Percentiles rank a stretch among this genome's conserved stretches.
These are phyloP conservation scores for Cervus canadensis DNA, from an alignment of 2,113 vertebrate species.

Conservation along the genomic window DNA sequence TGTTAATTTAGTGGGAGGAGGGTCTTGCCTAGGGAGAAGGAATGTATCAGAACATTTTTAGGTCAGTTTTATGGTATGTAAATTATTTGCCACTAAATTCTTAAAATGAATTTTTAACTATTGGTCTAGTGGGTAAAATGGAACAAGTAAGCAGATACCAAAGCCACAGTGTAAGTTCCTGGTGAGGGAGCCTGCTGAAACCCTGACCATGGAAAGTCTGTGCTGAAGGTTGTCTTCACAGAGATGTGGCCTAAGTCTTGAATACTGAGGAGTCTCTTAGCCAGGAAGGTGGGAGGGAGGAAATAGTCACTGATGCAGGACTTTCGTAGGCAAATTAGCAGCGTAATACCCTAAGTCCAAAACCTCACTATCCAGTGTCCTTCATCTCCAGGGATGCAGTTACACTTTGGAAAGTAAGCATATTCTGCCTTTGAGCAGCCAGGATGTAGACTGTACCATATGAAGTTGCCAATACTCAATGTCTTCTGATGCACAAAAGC, in stretches of 20 bases:
- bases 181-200: rapidly evolving
- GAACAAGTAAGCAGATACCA: too few species aligned
- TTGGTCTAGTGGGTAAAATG: neutral
- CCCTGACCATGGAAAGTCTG: rapidly evolving
- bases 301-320: neutral
- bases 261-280: neutral
- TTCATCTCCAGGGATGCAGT: neutral
- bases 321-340: neutral
- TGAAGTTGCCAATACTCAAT: too few species aligned
- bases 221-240: neutral
- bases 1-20: neutral
- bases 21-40: neutral
- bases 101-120: neutral
- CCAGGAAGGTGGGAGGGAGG: neutral
- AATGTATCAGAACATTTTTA: rapidly evolving
- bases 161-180: rapidly evolving
- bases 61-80: neutral
- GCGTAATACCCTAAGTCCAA: neutral
- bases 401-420: neutral
- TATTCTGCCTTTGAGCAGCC: neutral
- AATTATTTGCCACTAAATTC: neutral
- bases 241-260: neutral
- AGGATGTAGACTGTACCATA: rapidly evolving
- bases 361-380: neutral
- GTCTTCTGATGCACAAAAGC: neutral